A percentile compares a stretch with the other conserved stretches of the same genome.
These are phyloP conservation scores for Chirona hameri DNA, from an alignment of 2,888 invertebrate species.

Conservation along the genomic window DNA sequence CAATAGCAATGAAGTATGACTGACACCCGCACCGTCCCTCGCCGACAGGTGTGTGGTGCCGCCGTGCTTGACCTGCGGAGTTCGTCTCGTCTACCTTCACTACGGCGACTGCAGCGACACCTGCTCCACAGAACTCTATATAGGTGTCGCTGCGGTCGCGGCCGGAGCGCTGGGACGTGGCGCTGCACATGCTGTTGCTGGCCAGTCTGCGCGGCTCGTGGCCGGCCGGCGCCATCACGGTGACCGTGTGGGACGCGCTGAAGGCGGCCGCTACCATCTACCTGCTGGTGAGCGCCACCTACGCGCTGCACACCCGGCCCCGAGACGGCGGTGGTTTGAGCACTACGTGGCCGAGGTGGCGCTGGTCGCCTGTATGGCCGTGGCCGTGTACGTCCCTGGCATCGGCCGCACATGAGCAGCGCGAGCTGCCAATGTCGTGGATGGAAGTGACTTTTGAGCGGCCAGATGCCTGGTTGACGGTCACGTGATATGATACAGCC, in stretches of 20 bases:
- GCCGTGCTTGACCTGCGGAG: slow-evolving; percentile 4
- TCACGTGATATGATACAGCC: too few species aligned
- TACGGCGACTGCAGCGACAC: neutral
- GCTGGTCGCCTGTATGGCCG: neutral
- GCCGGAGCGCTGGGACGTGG: neutral
- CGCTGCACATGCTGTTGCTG: slow-evolving; percentile 1
- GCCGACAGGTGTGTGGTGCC: neutral
- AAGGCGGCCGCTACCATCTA: neutral
- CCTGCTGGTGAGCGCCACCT: neutral
- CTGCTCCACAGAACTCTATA: neutral
- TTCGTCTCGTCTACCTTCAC: neutral
- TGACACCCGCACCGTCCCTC: neutral
- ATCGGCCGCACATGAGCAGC: neutral
- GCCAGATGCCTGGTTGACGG: neutral
- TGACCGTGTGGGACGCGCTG: neutral
- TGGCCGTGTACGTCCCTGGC: neutral
- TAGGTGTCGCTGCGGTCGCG: neutral
- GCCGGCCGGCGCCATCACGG: neutral
- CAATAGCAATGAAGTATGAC: too few species aligned
- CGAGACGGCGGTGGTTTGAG: neutral
- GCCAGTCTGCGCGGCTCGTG: neutral
- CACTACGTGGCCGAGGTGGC: neutral
- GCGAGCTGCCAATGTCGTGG: neutral
- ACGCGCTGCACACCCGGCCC: neutral
- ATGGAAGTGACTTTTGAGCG: neutral